Evolutionary conservation across 2,797 vertebrate species (phyloP).

Genomic region (Pseudochromis fuscus): DNA sequence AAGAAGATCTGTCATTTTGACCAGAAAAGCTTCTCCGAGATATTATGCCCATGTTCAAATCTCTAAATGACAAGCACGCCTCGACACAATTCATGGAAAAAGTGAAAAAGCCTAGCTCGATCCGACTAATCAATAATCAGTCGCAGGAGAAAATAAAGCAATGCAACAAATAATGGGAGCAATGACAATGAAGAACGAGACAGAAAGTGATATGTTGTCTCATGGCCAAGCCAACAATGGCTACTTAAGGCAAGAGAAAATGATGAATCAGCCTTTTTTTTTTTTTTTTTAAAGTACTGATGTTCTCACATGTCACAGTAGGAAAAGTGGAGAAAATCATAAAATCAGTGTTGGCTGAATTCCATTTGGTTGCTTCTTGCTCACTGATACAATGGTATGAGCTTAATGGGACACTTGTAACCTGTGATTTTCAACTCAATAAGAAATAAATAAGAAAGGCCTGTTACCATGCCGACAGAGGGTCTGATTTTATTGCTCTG

Average conservation of each 20-base stretch:
- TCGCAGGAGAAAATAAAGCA: constrained; percentile 22
- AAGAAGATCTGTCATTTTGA: background rate
- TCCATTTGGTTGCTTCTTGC: background rate
- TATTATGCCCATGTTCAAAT: background rate
- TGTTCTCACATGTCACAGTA: background rate
- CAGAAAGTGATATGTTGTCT: background rate
- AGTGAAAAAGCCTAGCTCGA: constrained; percentile 4
- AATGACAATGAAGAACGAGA: background rate
- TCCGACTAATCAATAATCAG: constrained; percentile 40
- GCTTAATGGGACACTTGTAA: background rate
- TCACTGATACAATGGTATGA: background rate
- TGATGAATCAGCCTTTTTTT: no score
- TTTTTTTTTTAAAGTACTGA: no score
- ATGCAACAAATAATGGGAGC: constrained; percentile 16
- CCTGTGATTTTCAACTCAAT: background rate
- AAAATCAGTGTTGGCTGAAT: background rate
- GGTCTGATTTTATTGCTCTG: background rate
- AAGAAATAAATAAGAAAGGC: no score
- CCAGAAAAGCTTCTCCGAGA: background rate
- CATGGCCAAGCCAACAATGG: no score
- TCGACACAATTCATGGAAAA: background rate
- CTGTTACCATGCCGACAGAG: background rate
- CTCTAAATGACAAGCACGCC: background rate
- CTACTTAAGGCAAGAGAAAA: no score
- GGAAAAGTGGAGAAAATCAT: background rate